Conservation (phyloP, 2,888 invertebrate genomes). For the Creontiades dilutus region DNA sequence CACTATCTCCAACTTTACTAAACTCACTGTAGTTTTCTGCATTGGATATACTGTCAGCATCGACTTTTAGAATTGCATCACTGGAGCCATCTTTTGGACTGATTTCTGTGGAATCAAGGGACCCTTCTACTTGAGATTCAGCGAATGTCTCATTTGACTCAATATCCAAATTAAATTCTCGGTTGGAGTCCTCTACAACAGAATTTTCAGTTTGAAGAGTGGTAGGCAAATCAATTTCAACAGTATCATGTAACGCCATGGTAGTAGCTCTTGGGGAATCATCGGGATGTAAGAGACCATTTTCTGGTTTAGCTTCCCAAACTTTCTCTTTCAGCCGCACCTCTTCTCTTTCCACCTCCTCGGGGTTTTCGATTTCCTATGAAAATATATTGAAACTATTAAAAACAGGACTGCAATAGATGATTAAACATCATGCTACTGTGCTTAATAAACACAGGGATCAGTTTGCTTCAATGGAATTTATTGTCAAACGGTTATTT, state of each 20-base stretch:
- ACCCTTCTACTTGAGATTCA: slow-evolving; percentile 34
- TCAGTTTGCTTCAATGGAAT: too few relatives aligned
- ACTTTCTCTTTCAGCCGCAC: slow-evolving; percentile 75
- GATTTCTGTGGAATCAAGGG: not conserved
- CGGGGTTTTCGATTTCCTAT: slow-evolving; percentile 79
- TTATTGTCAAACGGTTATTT: too few relatives aligned
- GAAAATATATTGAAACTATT: slow-evolving; percentile 15
- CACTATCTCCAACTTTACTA: slow-evolving; percentile 83
- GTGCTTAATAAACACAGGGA: too few relatives aligned
- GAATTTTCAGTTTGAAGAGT: slow-evolving; percentile 43
- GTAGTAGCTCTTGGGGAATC: slow-evolving; percentile 73
- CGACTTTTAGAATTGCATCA: slow-evolving; percentile 76
- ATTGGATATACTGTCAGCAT: slow-evolving; percentile 72
- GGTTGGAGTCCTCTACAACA: not conserved
- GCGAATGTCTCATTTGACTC: not conserved
- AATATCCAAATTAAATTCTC: slow-evolving; percentile 9
- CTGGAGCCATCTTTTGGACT: slow-evolving; percentile 61
- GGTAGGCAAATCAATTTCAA: slow-evolving; percentile 72
- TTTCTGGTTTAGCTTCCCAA: slow-evolving; percentile 69
- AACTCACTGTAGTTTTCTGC: slow-evolving; percentile 73
- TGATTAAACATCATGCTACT: too few relatives aligned
- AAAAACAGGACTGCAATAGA: too few relatives aligned
- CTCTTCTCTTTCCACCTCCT: slow-evolving; percentile 79
- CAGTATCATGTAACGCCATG: slow-evolving; percentile 73
- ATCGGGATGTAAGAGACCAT: slow-evolving; percentile 61